These are phyloP conservation scores for Sebastolobus altivelis DNA, from an alignment of 2,797 vertebrate species.

Conservation along the genomic window DNA sequence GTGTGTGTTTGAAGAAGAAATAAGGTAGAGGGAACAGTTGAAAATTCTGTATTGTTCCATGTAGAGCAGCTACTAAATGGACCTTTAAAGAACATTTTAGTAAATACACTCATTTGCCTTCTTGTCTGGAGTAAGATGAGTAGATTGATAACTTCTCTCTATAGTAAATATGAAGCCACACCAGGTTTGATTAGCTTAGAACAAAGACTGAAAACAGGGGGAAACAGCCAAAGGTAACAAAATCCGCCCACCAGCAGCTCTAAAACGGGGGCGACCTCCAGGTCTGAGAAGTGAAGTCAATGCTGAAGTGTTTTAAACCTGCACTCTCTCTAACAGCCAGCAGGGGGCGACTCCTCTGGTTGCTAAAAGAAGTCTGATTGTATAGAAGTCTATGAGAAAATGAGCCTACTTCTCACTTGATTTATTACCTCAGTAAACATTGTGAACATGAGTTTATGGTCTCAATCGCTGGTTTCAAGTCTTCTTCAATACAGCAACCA, in stretches of 20 bases:
- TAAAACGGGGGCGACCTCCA: no score
- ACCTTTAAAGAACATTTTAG: background rate
- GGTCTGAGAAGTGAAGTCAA: fast-evolving
- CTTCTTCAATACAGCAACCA: no score
- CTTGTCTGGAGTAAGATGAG: background rate
- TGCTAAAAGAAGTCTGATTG: no score
- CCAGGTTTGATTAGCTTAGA: background rate
- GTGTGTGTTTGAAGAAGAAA: background rate
- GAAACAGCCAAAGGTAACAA: background rate
- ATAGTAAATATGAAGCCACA: background rate
- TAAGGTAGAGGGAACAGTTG: background rate
- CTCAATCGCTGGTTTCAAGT: no score
- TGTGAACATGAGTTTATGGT: no score
- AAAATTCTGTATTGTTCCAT: background rate
- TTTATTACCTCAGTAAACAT: no score
- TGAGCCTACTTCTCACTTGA: no score
- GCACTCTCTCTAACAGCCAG: no score
- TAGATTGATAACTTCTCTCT: background rate
- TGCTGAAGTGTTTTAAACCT: no score
- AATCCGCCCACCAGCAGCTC: background rate
- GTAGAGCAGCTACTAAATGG: background rate
- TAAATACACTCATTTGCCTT: background rate
- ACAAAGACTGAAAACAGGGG: background rate
- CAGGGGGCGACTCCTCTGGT: no score
- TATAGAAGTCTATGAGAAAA: no score